Evolutionary conservation across 1,140 invertebrate genomes (phyloP).

Genomic region (Campoletis sonorensis): DNA sequence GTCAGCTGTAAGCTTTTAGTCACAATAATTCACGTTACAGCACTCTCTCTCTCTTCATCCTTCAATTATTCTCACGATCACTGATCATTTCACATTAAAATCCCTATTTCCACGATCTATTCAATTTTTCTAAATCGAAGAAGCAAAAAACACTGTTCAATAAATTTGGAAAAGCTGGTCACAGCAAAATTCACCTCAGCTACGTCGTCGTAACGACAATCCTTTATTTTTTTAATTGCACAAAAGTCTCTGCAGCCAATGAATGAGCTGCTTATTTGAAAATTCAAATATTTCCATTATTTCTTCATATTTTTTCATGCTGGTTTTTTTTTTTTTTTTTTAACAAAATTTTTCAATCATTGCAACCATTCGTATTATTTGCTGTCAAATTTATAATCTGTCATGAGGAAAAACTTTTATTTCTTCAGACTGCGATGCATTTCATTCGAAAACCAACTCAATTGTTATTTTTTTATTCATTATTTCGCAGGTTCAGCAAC

Average conservation of each 20-base stretch:
- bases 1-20: constrained; percentile 73
- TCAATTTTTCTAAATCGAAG: background rate
- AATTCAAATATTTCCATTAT: background rate
- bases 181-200: background rate
- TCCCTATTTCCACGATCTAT: background rate
- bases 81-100: background rate
- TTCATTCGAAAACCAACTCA: background rate
- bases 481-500: constrained; percentile 70
- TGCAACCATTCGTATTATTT: background rate
- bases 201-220: background rate
- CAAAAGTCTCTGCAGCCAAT: too few species aligned
- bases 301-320: background rate
- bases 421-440: too few species aligned
- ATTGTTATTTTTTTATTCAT: too few species aligned
- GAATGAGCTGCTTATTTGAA: background rate
- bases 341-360: background rate
- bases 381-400: background rate
- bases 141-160: background rate
- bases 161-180: background rate
- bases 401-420: background rate
- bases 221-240: background rate
- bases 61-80: constrained; percentile 1
- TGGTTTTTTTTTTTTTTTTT: background rate
- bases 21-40: constrained; percentile 66
- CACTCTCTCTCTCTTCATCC: constrained; percentile 49